Base-by-base conservation (phyloP, 37 sponge, comb jelly and placozoan species). In the Halichondria panicea region DNA sequence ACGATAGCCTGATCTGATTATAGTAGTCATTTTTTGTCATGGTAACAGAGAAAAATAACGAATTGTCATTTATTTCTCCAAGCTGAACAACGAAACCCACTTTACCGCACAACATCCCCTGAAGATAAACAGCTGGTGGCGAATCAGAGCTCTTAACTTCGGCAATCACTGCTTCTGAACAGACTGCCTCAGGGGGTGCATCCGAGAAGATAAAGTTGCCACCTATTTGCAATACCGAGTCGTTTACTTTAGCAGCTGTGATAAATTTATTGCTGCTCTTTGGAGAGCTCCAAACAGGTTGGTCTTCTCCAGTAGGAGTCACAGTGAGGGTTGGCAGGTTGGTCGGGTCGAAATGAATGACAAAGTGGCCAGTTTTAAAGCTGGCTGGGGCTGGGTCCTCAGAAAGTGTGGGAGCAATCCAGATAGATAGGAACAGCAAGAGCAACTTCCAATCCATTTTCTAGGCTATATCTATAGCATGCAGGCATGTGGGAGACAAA, bases 1-100 rank as follows among this genome's bases (percentile, higher is more conserved):
- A 90, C 6, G 58, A 28, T 8, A 90, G 66, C 55, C 48, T 4
- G 28, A 90, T 43, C 37, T 80, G 77, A 68, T 90, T 90, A 61
- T 60, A 88, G 32, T 37, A 3, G n/a, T n/a, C n/a, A n/a, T n/a
- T n/a, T n/a, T n/a, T n/a, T n/a, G n/a, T n/a, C n/a, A n/a, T n/a
- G n/a, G n/a, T n/a, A n/a, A n/a, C n/a, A n/a, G n/a, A n/a, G n/a
- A n/a, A n/a, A n/a, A n/a, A n/a, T n/a, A n/a, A n/a, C n/a, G n/a
- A n/a, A n/a, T n/a, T n/a, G n/a, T n/a, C n/a, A n/a, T n/a, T n/a
- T n/a, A n/a, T n/a, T n/a, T n/a, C n/a, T n/a, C n/a, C n/a, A n/a
- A n/a, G n/a, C n/a, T n/a, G n/a, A n/a, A n/a, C n/a, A n/a, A n/a
- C n/a, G n/a, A n/a, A n/a, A 24, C n/a, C n/a, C n/a, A n/a, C n/a